A percentile compares a stretch with the other conserved stretches of the same genome.
These are phyloP conservation scores for Drosophila suzukii DNA, from an alignment of 1,140 invertebrate genomes.

Conservation along the genomic window DNA sequence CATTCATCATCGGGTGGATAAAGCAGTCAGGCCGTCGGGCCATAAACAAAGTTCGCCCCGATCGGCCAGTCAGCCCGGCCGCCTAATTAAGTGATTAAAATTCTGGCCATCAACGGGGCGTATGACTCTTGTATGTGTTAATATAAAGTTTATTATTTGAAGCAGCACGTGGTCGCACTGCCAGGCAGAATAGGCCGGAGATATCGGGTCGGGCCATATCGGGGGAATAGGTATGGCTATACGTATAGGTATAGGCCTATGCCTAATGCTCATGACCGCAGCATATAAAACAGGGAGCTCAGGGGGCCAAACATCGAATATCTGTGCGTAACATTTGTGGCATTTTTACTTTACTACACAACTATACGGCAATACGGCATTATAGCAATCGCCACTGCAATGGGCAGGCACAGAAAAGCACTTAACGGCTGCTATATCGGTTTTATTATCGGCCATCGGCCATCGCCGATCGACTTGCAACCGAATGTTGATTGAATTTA, in stretches of 20 bases:
- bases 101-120: conserved; percentile 62
- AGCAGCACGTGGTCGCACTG: conserved; percentile 75
- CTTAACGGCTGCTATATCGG: conserved; percentile 77
- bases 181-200: conserved; percentile 8
- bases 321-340: conserved; percentile 81
- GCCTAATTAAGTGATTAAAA: conserved; percentile 82
- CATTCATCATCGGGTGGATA: conserved; percentile 66
- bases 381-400: conserved; percentile 51
- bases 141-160: conserved; percentile 83
- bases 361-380: conserved; percentile 11
- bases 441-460: conserved; percentile 69
- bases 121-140: conserved; percentile 83
- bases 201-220: conserved; percentile 43
- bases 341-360: conserved; percentile 80
- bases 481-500: conserved; percentile 79
- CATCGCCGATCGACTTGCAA: conserved; percentile 67
- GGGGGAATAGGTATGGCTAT: conserved; percentile 19
- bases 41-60: conserved; percentile 64
- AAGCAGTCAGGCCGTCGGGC: conserved; percentile 31
- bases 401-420: conserved; percentile 55
- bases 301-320: conserved; percentile 52
- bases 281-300: conserved; percentile 59
- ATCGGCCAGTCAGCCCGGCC: conserved; percentile 5
- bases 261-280: conserved; percentile 53
- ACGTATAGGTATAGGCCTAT: conserved; percentile 8